Base-by-base conservation (phyloP, 2,797 vertebrate genomes). In the Cryptoblepharus egeriae region DNA sequence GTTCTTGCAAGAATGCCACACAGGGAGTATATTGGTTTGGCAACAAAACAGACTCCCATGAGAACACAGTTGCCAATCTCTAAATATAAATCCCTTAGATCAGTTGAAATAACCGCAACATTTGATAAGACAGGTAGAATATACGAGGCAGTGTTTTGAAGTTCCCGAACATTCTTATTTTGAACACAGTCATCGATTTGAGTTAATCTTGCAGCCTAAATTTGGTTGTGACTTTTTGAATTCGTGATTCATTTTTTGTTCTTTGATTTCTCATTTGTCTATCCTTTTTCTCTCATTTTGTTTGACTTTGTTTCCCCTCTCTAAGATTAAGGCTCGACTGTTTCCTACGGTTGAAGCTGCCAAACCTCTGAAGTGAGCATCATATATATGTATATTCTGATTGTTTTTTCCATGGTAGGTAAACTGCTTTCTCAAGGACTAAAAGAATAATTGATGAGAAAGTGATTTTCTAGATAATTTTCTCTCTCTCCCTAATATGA, bases 171-270 rank as follows among this genome's bases (percentile, higher is more conserved):
- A 52, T 2, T 65, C 28, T 16, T 63, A 26, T 49, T 70, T 82
- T 39, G 52, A 16, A 49, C 11, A n/a, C 37, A 28, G 8, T 70
- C 39, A 70, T 42, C 18, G 11, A 11, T 39, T 37, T 77, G 71
- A 10, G 24, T n/a, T 60, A 28, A 24, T 55, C 9, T 20, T 35
- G n/a, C 26, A 39, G 37, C 32, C 69, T 63, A 73, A 74, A 64
- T 75, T 69, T 84, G 52, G 6, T 79, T 67, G 37, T 15, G 15
- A 22, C 45, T 26, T 18, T 30, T 39, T 42, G 58, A 55, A 55
- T 16, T 37, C 82, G 65, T 89, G 88, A 89, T 89, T 83, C 77
- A 71, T 69, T 75, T 49, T 69, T 79, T 87, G 83, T 75, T 89
- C 24, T 75, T 88, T 82, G 32, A 52, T 88, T 77, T 73, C 79